phyloP scores from a whole-genome alignment of 2,113 vertebrate genomes.

The Engraulis encrasicolus region DNA sequence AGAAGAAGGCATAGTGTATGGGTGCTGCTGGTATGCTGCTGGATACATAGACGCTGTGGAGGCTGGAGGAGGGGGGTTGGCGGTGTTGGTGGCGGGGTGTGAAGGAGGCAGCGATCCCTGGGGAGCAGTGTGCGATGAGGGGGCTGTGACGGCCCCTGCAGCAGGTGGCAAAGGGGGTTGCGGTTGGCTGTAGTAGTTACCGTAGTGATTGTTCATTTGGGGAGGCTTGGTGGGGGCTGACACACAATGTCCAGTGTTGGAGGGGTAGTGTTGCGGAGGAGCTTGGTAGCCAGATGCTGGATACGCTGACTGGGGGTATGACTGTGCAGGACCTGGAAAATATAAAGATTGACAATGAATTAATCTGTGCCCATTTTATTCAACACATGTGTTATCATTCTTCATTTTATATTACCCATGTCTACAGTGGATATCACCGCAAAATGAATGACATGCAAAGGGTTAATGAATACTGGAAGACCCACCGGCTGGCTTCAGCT shows the following conservation, averaged over 20 bases:
- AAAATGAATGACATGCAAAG: not conserved
- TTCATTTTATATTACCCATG: not conserved
- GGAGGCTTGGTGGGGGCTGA: constrained; percentile 82
- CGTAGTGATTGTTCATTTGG: constrained; percentile 73
- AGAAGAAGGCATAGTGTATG: constrained; percentile 67
- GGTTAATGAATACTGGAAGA: not conserved
- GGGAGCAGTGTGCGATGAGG: constrained; percentile 62
- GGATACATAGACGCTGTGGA: constrained; percentile 65
- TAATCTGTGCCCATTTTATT: not conserved
- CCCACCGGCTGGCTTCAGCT: not conserved
- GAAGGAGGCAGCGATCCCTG: constrained; percentile 68
- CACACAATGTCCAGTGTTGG: constrained; percentile 73
- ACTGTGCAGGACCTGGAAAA: constrained; percentile 83
- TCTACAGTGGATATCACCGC: not conserved
- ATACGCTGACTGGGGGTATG: constrained; percentile 72
- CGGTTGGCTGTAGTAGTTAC: constrained; percentile 80
- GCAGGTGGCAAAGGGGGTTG: constrained; percentile 69
- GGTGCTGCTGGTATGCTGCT: constrained; percentile 75
- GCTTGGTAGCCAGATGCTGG: constrained; percentile 74
- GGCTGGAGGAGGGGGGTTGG: constrained; percentile 55
- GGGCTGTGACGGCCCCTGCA: constrained; percentile 59
- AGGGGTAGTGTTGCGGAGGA: constrained; percentile 74
- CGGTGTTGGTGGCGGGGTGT: constrained; percentile 72
- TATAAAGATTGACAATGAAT: not conserved
- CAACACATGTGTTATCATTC: not conserved